A percentile compares a stretch with the other conserved stretches of the same genome.
These are phyloP conservation scores for Entomobrya proxima DNA, from an alignment of 2,888 invertebrate species.

Conservation along the genomic window DNA sequence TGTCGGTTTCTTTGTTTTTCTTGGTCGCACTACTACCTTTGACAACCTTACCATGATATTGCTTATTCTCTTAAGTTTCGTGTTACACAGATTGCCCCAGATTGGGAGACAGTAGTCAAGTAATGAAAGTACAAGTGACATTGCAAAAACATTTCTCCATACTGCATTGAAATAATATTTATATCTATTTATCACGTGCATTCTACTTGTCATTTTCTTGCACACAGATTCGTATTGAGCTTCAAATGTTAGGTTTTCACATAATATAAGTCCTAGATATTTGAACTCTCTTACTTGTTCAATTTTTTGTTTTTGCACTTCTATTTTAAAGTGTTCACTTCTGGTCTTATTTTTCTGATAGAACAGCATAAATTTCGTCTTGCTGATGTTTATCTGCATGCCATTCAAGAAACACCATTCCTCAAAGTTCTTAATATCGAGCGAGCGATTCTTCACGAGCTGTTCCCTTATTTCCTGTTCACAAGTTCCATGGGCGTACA, in stretches of 20 bases:
- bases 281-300: slow-evolving; percentile 15
- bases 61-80: slow-evolving; percentile 13
- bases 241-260: background rate
- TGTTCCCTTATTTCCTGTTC: background rate
- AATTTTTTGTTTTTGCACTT: background rate
- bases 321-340: background rate
- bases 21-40: background rate
- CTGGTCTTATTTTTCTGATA: background rate
- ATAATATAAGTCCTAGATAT: slow-evolving; percentile 11
- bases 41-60: slow-evolving; percentile 5
- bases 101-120: slow-evolving; percentile 23
- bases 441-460: too few relatives aligned
- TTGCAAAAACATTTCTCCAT: slow-evolving; percentile 16
- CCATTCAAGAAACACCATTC: background rate
- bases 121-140: background rate
- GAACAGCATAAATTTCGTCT: slow-evolving; percentile 27
- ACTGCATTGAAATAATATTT: background rate
- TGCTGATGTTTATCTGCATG: background rate
- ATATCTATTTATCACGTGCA: background rate
- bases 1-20: background rate
- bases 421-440: background rate
- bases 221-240: background rate
- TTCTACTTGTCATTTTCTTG: background rate
- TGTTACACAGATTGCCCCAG: background rate
- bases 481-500: background rate